Evolutionary conservation across 2,888 invertebrate species (phyloP), one percentile per base, ranked within the genome.

Genomic region (Scrobipalpa atriplicella): DNA sequence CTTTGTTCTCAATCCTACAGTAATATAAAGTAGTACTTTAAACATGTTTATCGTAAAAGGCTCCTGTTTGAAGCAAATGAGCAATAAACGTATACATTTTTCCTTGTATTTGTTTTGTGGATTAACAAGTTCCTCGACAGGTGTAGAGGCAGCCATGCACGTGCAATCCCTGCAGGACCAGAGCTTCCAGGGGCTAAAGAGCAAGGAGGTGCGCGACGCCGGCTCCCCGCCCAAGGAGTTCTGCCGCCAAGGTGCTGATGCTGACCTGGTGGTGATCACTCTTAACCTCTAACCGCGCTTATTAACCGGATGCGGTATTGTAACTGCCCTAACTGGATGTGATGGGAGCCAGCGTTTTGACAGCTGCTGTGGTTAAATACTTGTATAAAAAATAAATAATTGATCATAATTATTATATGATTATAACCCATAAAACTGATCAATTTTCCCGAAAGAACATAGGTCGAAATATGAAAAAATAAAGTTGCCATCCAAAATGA

Each of bases 171-270:
- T 96, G 78, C 94, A 94, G 65, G 96, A 96, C 87, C 96, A 96
- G 87, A 96, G 95, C 82, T 96, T 96, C 90, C 94, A 96, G 84
- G 95, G 95, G 71, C 93, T 96, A 84, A 96, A 96, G 90, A 94
- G 94, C 76, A 96, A 96, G 90, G 96, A 96, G 89, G 95, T 96
- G 70, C 94, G 96, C 68, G 96, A 96, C 83, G 96, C 96, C 19
- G 95, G 95, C 86, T 96, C 96, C 68, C 96, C 96, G 38, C 95
- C 95, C 67, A 94, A 94, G 85, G 95, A 95, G 81, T 90, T 87
- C 86, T 77, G 83, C 73, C 92, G 89, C 85, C 89, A 90, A 56
- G 64, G 58, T 60, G 16, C 63, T 2, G 16, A 29, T 29, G 18
- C 56, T 62, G 51, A 64, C 66, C 18, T 13, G 29, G 29, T 29